Evolutionary conservation across 2,113 vertebrate genomes (phyloP), one percentile per base, ranked within the genome.

Genomic region (Lasiurus cinereus): DNA sequence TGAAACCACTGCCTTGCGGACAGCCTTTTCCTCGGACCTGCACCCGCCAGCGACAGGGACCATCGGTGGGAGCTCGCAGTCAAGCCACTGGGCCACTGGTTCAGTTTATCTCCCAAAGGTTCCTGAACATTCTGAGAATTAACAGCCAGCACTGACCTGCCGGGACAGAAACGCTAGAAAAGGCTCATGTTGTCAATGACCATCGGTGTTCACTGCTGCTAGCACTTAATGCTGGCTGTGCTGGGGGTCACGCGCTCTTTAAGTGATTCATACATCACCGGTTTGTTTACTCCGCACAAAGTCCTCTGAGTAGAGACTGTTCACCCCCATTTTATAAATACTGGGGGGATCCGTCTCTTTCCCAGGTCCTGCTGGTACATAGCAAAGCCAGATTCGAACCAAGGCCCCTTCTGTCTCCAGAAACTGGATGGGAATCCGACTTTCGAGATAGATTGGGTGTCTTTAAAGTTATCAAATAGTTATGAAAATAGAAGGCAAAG

Each of bases 61-160:
- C n/a, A n/a, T n/a, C n/a, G n/a, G n/a, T n/a, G n/a, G n/a, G n/a
- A n/a, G n/a, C n/a, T n/a, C n/a, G 39, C 39, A 39, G 39, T 39
- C 39, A 39, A 5, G 39, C 39, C 39, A 5, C 39, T 39, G 3
- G 3, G 39, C 39, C 39, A 39, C 39, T 39, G 39, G 3, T 39
- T 5, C 39, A 39, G 39, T 39, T 90, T 84, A 90, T 19, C 50
- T 85, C 54, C 64, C 27, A 70, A 64, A 87, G 66, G 62, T 78
- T 91, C 85, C 91, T 86, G 48, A 82, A 94, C 88, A 74, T 91
- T 74, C 27, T 48, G 76, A 84, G 33, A 95, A 78, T 73, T 94
- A 48, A 80, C 73, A 66, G 48, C 31, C 69, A 70, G 43, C 78
- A 86, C 13, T 77, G 5, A 64, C 56, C 50, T 85, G 48, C 22